phyloP scores from a whole-genome alignment of 1,140 invertebrate genomes.

The Bombus pascuorum region DNA sequence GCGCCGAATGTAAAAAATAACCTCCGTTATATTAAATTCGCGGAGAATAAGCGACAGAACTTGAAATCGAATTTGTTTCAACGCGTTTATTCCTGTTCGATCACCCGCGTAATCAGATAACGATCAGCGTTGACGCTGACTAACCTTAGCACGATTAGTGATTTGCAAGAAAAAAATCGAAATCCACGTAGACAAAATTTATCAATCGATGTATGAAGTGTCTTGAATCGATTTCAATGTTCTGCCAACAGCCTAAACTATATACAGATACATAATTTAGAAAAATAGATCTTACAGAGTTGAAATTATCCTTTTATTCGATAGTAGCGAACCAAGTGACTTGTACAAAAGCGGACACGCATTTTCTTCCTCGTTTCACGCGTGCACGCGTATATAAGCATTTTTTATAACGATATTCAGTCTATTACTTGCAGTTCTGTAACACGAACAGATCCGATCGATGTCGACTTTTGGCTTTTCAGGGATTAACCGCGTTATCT shows the following conservation, averaged over 20 bases:
- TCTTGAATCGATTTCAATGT: conserved; percentile 32
- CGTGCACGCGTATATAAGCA: not conserved
- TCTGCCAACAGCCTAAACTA: conserved; percentile 38
- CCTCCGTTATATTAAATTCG: conserved; percentile 33
- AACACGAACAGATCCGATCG: not conserved
- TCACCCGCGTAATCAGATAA: too few relatives aligned
- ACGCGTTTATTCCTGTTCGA: not conserved
- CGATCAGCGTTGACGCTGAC: not conserved
- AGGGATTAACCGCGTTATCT: not conserved
- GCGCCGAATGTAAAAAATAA: conserved; percentile 38
- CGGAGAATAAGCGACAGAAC: not conserved
- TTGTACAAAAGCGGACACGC: not conserved
- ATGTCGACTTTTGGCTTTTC: not conserved
- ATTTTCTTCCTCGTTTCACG: not conserved
- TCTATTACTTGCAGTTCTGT: not conserved
- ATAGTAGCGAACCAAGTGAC: not conserved
- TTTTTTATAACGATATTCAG: not conserved
- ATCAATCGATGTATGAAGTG: not conserved
- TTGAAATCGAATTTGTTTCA: conserved; percentile 29
- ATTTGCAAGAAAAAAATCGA: not conserved
- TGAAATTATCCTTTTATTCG: conserved; percentile 8
- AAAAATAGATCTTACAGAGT: not conserved
- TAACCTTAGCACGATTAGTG: not conserved
- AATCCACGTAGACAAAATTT: not conserved
- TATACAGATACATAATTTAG: conserved; percentile 37